phyloP scores from a whole-genome alignment of 2,888 invertebrate species.

The Oligia latruncula region DNA sequence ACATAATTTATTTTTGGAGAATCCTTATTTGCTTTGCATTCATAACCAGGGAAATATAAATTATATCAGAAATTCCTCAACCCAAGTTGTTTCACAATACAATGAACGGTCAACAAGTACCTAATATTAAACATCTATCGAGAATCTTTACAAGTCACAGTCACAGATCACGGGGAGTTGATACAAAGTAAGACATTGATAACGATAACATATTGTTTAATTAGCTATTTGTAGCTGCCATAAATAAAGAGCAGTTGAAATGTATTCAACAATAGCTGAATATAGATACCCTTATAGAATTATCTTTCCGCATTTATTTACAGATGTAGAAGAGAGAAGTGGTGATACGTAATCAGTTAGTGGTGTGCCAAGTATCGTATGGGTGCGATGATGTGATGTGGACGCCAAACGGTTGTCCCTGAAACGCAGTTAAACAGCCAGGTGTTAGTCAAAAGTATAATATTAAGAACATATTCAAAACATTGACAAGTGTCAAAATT shows the following conservation, averaged over 20 bases:
- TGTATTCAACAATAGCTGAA: slow-evolving; percentile 38
- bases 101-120: slow-evolving; percentile 25
- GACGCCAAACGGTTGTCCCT: slow-evolving; percentile 78
- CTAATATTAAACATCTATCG: slow-evolving; percentile 23
- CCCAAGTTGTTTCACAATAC: slow-evolving; percentile 22
- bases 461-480: slow-evolving; percentile 36
- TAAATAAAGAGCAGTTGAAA: slow-evolving; percentile 31
- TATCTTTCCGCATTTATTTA: slow-evolving; percentile 61
- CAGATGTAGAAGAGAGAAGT: slow-evolving; percentile 40
- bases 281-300: slow-evolving; percentile 16
- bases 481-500: slow-evolving; percentile 38
- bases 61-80: background rate
- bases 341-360: slow-evolving; percentile 53
- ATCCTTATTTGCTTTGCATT: background rate
- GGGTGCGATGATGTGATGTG: slow-evolving; percentile 60
- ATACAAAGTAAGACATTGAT: slow-evolving; percentile 29
- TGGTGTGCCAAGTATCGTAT: slow-evolving; percentile 71
- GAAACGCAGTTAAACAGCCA: slow-evolving; percentile 72
- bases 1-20: slow-evolving; percentile 8
- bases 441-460: slow-evolving; percentile 48
- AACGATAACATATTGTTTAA: slow-evolving; percentile 30
- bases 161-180: slow-evolving; percentile 44
- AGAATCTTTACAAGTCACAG: slow-evolving; percentile 38
- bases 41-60: background rate
- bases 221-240: slow-evolving; percentile 23